Evolutionary conservation across 2,888 invertebrate species (phyloP).

Genomic region (Trisateles emortualis): DNA sequence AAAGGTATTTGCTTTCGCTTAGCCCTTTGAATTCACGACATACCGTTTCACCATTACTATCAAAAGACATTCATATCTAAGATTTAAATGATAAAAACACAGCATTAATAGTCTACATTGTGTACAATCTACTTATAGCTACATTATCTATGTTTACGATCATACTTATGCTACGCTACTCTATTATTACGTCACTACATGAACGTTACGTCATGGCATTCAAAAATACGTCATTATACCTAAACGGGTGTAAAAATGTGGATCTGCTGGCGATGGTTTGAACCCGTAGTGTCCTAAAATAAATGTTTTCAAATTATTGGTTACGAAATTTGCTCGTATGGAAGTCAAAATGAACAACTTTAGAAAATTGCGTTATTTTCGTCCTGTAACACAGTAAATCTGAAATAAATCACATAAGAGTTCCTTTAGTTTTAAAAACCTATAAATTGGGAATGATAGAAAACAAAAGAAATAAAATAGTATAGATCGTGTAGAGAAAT

Average conservation of each 20-base stretch:
- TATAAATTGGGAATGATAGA: too few relatives aligned
- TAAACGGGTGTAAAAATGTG: constrained; percentile 32
- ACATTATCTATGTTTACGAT: constrained; percentile 10
- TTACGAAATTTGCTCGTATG: constrained; percentile 8
- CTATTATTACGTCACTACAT: constrained; percentile 16
- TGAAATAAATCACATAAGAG: too few relatives aligned
- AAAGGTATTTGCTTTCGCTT: too few relatives aligned
- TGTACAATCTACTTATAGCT: constrained; percentile 11
- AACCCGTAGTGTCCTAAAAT: constrained; percentile 39
- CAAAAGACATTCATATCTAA: constrained; percentile 1
- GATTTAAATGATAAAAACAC: constrained; percentile 10
- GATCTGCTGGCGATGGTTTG: constrained; percentile 21
- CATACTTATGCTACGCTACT: constrained; percentile 3
- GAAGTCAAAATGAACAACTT: too few relatives aligned
- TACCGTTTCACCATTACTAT: neutral
- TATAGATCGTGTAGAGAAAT: too few relatives aligned
- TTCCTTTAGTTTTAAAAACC: too few relatives aligned
- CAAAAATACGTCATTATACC: constrained; percentile 29
- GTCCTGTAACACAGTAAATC: too few relatives aligned
- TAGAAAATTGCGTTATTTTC: too few relatives aligned
- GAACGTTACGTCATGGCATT: constrained; percentile 4
- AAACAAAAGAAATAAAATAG: too few relatives aligned
- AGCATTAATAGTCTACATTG: neutral
- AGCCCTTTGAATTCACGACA: neutral
- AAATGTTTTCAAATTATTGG: constrained; percentile 10